Evolutionary conservation across 30 jellyfish, hydroid and myxozoan genomes (phyloP).

Genomic region (Hydra vulgaris): DNA sequence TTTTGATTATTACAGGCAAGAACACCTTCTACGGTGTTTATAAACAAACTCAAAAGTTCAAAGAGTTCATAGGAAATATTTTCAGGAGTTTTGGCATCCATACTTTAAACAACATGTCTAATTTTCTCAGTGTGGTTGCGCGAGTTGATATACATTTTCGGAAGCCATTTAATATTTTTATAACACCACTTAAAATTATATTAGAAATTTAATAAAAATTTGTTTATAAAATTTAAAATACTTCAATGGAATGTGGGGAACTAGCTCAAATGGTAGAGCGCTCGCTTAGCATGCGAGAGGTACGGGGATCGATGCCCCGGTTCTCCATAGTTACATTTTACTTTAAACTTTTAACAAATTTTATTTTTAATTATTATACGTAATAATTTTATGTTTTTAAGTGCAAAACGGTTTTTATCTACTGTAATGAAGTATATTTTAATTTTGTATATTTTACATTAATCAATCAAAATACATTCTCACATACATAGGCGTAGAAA

Average conservation of each 20-base stretch:
- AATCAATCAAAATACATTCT: too few species aligned
- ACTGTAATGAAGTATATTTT: too few species aligned
- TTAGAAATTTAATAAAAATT: too few species aligned
- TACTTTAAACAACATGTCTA: not conserved
- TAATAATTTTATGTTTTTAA: too few species aligned
- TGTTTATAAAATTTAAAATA: not conserved
- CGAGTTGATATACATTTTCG: not conserved
- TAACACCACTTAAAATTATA: too few species aligned
- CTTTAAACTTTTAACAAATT: too few species aligned
- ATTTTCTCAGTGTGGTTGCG: not conserved
- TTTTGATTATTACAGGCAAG: slow-evolving; percentile 58
- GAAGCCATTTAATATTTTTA: not conserved
- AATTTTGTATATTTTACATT: too few species aligned
- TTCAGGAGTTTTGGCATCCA: slow-evolving; percentile 14
- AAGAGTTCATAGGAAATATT: slow-evolving; percentile 10
- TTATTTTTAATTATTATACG: too few species aligned
- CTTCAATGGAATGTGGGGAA: too few species aligned
- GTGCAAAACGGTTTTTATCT: too few species aligned
- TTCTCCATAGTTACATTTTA: too few species aligned
- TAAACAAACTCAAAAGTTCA: slow-evolving; percentile 1
- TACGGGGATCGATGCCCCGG: not conserved
- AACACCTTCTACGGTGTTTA: slow-evolving; percentile 66
- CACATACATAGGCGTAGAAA: too few species aligned
- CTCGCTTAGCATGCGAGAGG: not conserved
- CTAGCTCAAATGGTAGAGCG: not conserved